These are phyloP conservation scores for Graphium colonna DNA, from an alignment of 2,888 invertebrate species.

Conservation along the genomic window DNA sequence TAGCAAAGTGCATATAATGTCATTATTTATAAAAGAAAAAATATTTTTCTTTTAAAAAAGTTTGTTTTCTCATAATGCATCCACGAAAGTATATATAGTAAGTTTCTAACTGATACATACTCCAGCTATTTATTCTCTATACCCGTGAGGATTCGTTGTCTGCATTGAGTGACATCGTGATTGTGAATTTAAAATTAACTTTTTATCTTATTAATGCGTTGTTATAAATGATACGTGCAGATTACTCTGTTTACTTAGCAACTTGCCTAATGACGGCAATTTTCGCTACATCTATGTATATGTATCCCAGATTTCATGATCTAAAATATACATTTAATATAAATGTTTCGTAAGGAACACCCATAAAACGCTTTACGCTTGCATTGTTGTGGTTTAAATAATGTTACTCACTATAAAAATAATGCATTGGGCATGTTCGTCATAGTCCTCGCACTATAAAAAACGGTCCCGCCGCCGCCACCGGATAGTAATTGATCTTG, in stretches of 20 bases:
- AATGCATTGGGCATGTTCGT: conserved; percentile 40
- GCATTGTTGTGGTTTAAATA: conserved; percentile 39
- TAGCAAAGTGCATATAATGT: too few relatives aligned
- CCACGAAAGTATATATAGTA: too few relatives aligned
- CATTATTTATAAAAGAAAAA: too few relatives aligned
- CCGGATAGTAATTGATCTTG: conserved; percentile 52
- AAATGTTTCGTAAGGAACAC: conserved; percentile 5
- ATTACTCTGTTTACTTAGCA: conserved; percentile 25
- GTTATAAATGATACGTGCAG: conserved; percentile 25
- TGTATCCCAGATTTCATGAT: conserved; percentile 12
- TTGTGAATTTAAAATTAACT: too few relatives aligned
- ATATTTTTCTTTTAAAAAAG: too few relatives aligned
- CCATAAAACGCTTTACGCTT: conserved; percentile 36
- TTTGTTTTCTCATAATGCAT: too few relatives aligned
- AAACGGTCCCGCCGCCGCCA: conserved; percentile 65
- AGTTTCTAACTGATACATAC: too few relatives aligned
- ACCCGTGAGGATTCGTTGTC: too few relatives aligned
- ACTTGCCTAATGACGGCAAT: conserved; percentile 37
- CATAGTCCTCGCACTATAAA: conserved; percentile 48
- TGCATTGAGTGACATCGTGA: too few relatives aligned
- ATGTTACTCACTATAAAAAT: conserved; percentile 26
- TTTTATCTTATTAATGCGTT: too few relatives aligned
- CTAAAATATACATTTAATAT: conserved; percentile 6
- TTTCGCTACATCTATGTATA: conserved; percentile 31
- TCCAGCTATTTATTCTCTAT: too few relatives aligned